phyloP scores from a whole-genome alignment of 2,797 vertebrate genomes.

The Eulemur mongoz region DNA sequence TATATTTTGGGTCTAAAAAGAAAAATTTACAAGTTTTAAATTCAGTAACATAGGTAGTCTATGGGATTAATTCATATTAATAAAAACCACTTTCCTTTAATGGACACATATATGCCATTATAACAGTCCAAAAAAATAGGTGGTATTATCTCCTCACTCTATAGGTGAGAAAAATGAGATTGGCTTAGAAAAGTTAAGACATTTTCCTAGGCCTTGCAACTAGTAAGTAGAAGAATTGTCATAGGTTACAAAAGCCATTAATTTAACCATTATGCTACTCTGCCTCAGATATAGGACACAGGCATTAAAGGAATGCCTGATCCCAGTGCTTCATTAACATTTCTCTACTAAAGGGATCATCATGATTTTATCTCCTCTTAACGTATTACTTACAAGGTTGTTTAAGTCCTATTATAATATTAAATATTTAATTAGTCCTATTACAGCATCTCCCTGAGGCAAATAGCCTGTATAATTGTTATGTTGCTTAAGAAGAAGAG shows the following conservation, averaged over 20 bases:
- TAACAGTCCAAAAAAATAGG: background rate
- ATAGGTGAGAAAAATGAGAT: background rate
- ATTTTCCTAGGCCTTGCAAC: background rate
- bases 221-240: background rate
- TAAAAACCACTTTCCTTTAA: background rate
- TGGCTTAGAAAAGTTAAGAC: conserved; percentile 19
- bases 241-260: background rate
- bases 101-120: background rate
- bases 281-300: background rate
- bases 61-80: background rate
- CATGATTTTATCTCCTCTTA: conserved; percentile 69
- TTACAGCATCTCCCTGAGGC: conserved; percentile 72
- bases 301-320: background rate
- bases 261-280: background rate
- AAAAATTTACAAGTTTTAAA: background rate
- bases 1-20: conserved; percentile 10
- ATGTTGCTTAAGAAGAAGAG: conserved; percentile 73
- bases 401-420: conserved; percentile 79
- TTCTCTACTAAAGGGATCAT: conserved; percentile 42
- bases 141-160: background rate
- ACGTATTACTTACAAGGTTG: conserved; percentile 75
- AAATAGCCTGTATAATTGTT: conserved; percentile 70
- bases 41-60: background rate
- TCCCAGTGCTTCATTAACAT: conserved; percentile 54
- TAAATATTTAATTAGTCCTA: conserved; percentile 79